Conservation (phyloP, 2,888 invertebrate species). For the Eilema sororculum region DNA sequence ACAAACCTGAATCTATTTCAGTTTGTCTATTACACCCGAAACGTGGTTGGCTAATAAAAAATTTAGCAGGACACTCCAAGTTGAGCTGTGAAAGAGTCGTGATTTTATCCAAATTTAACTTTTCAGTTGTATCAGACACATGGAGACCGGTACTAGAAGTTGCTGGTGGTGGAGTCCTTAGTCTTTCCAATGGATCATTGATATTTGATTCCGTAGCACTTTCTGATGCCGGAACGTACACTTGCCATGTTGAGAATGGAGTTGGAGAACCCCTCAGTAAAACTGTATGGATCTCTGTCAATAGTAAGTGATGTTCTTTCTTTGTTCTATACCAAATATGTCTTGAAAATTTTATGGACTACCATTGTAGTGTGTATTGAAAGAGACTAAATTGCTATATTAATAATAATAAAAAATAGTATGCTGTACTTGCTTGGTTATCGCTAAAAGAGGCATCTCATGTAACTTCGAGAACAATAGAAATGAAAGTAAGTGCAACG, state of each 20-base stretch:
- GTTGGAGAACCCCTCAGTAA: slow-evolving; percentile 83
- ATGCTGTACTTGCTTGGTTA: too few relatives aligned
- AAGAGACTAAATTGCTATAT: too few relatives aligned
- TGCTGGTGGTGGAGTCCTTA: slow-evolving; percentile 82
- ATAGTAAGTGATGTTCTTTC: slow-evolving; percentile 70
- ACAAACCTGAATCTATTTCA: too few relatives aligned
- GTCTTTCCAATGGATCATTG: slow-evolving; percentile 81
- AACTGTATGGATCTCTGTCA: slow-evolving; percentile 83
- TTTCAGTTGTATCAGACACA: slow-evolving; percentile 75
- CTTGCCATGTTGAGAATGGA: slow-evolving; percentile 84
- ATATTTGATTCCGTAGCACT: slow-evolving; percentile 82
- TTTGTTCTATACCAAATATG: neutral
- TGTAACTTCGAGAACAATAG: too few relatives aligned
- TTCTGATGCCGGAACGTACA: slow-evolving; percentile 81
- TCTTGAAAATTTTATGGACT: too few relatives aligned
- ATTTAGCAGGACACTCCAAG: too few relatives aligned
- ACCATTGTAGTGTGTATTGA: too few relatives aligned
- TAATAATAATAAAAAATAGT: too few relatives aligned
- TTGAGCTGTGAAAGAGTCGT: neutral
- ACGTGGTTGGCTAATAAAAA: too few relatives aligned
- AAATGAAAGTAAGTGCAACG: too few relatives aligned
- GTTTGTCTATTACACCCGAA: too few relatives aligned
- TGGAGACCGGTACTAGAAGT: slow-evolving; percentile 83
- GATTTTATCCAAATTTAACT: neutral
- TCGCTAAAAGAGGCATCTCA: too few relatives aligned